Evolutionary conservation across 2,888 invertebrate species (phyloP).

Genomic region (Orgyia antiqua): DNA sequence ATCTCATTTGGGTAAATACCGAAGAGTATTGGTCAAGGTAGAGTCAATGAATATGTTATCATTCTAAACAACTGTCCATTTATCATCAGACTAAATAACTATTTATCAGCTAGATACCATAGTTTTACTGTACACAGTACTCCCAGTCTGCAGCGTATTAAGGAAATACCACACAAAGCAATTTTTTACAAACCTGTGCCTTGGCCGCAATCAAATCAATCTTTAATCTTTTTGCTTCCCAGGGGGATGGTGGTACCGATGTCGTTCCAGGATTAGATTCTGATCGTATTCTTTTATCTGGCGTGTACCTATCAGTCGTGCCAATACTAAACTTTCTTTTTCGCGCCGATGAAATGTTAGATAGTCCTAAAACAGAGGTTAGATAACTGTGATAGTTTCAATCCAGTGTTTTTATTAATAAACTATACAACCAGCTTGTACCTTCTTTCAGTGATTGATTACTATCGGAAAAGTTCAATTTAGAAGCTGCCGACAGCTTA

Average conservation of each 20-base stretch:
- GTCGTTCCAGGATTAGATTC: slow-evolving; percentile 45
- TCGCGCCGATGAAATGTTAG: slow-evolving; percentile 49
- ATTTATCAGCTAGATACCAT: no score
- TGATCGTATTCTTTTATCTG: slow-evolving; percentile 55
- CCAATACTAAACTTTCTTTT: slow-evolving; percentile 63
- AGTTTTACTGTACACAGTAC: no score
- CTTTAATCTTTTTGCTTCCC: slow-evolving; percentile 81
- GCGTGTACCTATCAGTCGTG: slow-evolving; percentile 39
- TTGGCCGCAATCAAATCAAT: slow-evolving; percentile 81
- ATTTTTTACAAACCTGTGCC: slow-evolving; percentile 49
- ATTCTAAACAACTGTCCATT: no score
- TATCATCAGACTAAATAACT: no score
- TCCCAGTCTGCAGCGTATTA: no score
- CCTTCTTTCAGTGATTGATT: slow-evolving; percentile 65
- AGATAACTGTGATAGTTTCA: no score
- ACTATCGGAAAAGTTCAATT: slow-evolving; percentile 69
- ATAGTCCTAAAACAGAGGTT: slow-evolving; percentile 35
- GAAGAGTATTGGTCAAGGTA: no score
- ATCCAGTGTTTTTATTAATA: no score
- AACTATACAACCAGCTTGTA: no score
- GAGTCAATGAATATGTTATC: no score
- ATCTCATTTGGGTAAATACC: no score
- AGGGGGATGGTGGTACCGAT: slow-evolving; percentile 73
- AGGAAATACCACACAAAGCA: no score
- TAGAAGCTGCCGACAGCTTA: slow-evolving; percentile 59